These are phyloP conservation scores for Syngnathus floridae DNA, from an alignment of 2,113 vertebrate species.

Conservation along the genomic window DNA sequence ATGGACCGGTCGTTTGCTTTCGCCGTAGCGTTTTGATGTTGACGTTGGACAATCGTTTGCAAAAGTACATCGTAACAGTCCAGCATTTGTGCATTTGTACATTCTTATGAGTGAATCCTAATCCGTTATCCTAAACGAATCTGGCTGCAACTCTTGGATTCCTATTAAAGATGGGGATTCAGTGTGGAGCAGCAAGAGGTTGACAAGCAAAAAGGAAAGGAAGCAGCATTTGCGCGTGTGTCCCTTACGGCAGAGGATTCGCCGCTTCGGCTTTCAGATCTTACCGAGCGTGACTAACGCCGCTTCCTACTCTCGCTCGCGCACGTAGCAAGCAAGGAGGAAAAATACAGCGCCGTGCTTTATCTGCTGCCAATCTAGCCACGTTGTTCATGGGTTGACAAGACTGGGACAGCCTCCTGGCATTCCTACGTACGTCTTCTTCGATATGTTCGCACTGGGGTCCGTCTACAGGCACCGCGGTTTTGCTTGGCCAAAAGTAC, in stretches of 20 bases:
- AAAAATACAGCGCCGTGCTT: slow-evolving; percentile 42
- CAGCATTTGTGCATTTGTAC: too few relatives aligned
- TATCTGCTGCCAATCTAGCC: slow-evolving; percentile 57
- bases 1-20: too few relatives aligned
- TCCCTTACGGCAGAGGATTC: slow-evolving; percentile 60
- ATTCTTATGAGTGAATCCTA: too few relatives aligned
- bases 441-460: neutral
- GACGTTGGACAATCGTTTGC: too few relatives aligned
- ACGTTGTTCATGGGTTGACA: slow-evolving; percentile 41
- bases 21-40: too few relatives aligned
- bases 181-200: slow-evolving; percentile 21
- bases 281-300: slow-evolving; percentile 61
- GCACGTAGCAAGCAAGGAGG: slow-evolving; percentile 15
- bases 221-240: slow-evolving; percentile 38
- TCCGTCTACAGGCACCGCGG: neutral
- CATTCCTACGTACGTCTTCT: neutral
- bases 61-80: too few relatives aligned
- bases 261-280: slow-evolving; percentile 61
- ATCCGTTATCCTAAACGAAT: too few relatives aligned
- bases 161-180: neutral
- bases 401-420: slow-evolving; percentile 35
- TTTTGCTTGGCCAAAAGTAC: slow-evolving; percentile 14
- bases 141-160: neutral
- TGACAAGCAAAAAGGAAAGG: slow-evolving; percentile 25
- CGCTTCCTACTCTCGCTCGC: slow-evolving; percentile 33